Evolutionary conservation across 2,888 invertebrate species (phyloP), one percentile per base, ranked within the genome.

Genomic region (Sycophila texana): DNA sequence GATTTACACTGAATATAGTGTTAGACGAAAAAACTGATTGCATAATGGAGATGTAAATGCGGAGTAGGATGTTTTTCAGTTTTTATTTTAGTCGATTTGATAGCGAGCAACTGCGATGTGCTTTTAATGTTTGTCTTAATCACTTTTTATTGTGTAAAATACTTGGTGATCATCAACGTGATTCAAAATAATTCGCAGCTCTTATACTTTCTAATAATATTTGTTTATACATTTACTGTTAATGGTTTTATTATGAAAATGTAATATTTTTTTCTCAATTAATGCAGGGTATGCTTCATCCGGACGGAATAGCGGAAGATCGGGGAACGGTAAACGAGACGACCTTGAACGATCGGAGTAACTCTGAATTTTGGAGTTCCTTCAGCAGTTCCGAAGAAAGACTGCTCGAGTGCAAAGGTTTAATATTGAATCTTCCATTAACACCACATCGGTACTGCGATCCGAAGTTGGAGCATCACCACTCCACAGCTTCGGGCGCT

Each of bases 331-430:
- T 95, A 14, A 94, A 94, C 89, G 94, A 95, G 86, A 94, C 94
- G 0, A 93, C 93, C 0, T 87, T 93, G 7, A 92, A 94, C 84
- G 95, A 95, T 86, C 93, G 93, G 91, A 95, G 95, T 83, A 94
- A 95, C 90, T 95, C 95, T 0, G 95, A 95, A 88, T 95, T 94
- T 90, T 95, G 95, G 94, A 95, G 95, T 0, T 95, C 95, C 0
- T 95, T 95, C 91, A 95, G 95, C 20, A 95, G 95, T 88, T 95
- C 95, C 63, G 96, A 96, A 86, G 96, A 96, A 86, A 94, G 95
- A 0, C 90, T 96, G 4, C 88, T 95, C 16, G 94, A 95, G 84
- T 95, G 96, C 84, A 94, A 93, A 49, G 96, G 95, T 0, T 90
- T 95, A 57, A 94, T 96, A 77, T 90, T 95, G 7, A 95, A 95